Evolutionary conservation across 2,888 invertebrate genomes (phyloP).

Genomic region (Clostera curtula): DNA sequence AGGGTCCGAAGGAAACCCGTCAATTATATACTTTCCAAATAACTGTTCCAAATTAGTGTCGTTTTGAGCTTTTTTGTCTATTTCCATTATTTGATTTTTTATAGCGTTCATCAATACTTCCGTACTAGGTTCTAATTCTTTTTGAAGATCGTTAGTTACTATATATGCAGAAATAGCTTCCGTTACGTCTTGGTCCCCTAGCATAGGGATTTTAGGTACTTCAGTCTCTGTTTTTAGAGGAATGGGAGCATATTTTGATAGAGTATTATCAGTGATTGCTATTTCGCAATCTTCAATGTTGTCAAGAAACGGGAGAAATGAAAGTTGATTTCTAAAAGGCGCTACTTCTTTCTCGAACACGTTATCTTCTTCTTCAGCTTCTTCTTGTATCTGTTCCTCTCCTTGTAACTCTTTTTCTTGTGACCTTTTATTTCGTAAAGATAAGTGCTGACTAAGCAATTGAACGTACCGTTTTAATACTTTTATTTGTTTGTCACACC

Average conservation of each 20-base stretch:
- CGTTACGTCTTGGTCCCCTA: constrained; percentile 63
- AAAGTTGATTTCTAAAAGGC: constrained; percentile 21
- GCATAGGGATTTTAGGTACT: constrained; percentile 47
- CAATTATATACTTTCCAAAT: constrained; percentile 76
- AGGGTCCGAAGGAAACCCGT: constrained; percentile 70
- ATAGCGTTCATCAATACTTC: constrained; percentile 62
- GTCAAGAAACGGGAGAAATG: constrained; percentile 41
- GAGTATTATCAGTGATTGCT: constrained; percentile 23
- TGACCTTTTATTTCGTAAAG: background rate
- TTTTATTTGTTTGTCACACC: constrained; percentile 35
- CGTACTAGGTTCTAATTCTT: constrained; percentile 50
- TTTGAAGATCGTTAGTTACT: constrained; percentile 47
- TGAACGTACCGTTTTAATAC: constrained; percentile 33
- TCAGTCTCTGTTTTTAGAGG: constrained; percentile 28
- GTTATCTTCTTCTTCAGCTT: constrained; percentile 7
- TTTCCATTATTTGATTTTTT: constrained; percentile 36
- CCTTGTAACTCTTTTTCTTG: constrained; percentile 4
- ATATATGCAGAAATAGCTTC: constrained; percentile 49
- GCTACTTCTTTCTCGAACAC: constrained; percentile 21
- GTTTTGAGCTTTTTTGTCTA: constrained; percentile 43
- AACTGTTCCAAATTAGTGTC: constrained; percentile 28
- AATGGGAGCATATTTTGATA: constrained; percentile 51
- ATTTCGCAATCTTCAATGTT: constrained; percentile 36
- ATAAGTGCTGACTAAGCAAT: constrained; percentile 16
- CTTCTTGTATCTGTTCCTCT: constrained; percentile 7